Base-by-base conservation (phyloP, 2,113 vertebrate genomes). In the Rhodinocichla rosea region DNA sequence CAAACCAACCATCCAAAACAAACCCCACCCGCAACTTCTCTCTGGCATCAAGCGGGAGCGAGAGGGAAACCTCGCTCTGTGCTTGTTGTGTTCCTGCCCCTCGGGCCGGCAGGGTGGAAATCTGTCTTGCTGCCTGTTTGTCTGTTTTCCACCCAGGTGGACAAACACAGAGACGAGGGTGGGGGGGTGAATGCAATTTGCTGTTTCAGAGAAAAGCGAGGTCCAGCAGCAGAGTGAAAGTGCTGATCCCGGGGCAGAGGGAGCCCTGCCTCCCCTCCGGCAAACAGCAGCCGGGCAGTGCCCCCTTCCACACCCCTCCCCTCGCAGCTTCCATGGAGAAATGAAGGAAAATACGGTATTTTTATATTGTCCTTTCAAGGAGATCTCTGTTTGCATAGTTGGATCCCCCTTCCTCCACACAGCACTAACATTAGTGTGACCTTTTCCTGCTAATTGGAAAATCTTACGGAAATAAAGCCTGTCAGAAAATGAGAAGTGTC, bases 361-460 rank as follows among this genome's bases (percentile, higher is more conserved):
- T 95, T 75, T 86, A 83, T 96, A 97, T 93, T 92, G 98, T 98
- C 97, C 97, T 98, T 98, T 97, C 97, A 97, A 98, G 97, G 98
- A 97, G 97, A 98, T 91, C 95, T 97, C 97, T 98, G 98, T 98
- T 98, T 98, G 98, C 98, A 98, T 98, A 98, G 97, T 68, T 17
- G 53, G 95, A 97, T 93, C 97, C 97, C 94, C 95, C 96, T 98
- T 95, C 97, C 97, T 97, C 92, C 91, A 70, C 94, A 89, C 95
- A 88, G 97, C 97, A 94, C 98, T 98, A 98, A 98, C 98, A 98
- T 98, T 98, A 98, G 98, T 96, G 97, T 98, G 98, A 99, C 99
- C 99, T 99, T 99, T 99, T 98, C 98, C 98, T 98, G 98, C 99
- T 99, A 99, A 99, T 99, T 99, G 99, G 99, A 99, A 99, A 99